These are phyloP conservation scores for Cydia strobilella DNA, from an alignment of 1,140 invertebrate species.

Conservation along the genomic window DNA sequence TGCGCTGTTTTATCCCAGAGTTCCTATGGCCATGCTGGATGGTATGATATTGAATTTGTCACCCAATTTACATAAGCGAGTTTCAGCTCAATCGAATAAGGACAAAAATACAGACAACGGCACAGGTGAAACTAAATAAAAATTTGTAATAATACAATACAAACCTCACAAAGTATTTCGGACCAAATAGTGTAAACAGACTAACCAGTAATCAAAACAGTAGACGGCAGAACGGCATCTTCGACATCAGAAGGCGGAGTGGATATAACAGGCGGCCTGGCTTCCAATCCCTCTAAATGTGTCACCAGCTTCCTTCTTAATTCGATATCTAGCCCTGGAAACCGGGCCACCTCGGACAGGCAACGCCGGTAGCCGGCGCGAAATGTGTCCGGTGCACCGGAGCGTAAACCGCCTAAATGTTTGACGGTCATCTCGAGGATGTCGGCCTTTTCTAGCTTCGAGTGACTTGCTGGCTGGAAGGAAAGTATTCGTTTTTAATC, in stretches of 20 bases:
- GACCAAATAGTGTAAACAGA: background rate
- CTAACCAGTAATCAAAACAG: conserved; percentile 73
- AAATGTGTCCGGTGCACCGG: conserved; percentile 92
- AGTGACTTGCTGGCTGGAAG: conserved; percentile 92
- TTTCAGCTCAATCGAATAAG: too few species aligned
- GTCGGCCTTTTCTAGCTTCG: conserved; percentile 98
- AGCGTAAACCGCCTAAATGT: conserved; percentile 91
- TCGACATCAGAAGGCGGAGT: conserved; percentile 81
- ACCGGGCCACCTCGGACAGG: conserved; percentile 89
- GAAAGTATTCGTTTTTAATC: conserved; percentile 35
- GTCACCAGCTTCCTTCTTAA: conserved; percentile 86
- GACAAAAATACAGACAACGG: too few species aligned
- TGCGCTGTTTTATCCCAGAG: too few species aligned
- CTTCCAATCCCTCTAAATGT: conserved; percentile 85
- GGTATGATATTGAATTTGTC: too few species aligned
- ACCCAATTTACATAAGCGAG: too few species aligned
- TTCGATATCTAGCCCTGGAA: conserved; percentile 85
- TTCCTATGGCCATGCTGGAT: too few species aligned
- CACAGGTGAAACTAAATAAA: too few species aligned
- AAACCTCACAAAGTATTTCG: too few species aligned
- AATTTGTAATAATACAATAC: too few species aligned
- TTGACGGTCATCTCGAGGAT: conserved; percentile 98
- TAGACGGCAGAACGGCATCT: conserved; percentile 76
- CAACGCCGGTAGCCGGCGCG: conserved; percentile 94
- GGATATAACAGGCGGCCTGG: conserved; percentile 78